Evolutionary conservation across 2,113 vertebrate species (phyloP).

Genomic region (Callaeas wilsoni): DNA sequence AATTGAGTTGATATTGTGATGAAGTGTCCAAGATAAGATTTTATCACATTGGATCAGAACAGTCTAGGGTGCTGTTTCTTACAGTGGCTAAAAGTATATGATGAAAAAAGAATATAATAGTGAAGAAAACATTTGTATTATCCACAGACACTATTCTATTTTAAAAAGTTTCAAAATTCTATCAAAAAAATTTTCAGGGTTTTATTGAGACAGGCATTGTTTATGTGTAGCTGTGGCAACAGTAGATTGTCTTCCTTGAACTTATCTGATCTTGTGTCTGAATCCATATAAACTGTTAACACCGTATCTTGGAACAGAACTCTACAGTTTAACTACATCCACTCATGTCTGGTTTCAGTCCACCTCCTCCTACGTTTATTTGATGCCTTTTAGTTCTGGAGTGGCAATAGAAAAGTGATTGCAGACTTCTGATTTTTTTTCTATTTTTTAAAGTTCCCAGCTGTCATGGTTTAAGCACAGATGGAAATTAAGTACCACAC

Average conservation of each 20-base stretch:
- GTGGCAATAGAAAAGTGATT: background rate
- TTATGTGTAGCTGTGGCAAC: background rate
- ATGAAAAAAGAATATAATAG: background rate
- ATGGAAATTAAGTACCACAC: background rate
- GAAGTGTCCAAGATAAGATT: background rate
- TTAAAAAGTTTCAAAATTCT: background rate
- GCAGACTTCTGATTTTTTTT: background rate
- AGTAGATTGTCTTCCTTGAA: background rate
- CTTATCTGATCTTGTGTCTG: background rate
- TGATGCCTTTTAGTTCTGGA: background rate
- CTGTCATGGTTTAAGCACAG: background rate
- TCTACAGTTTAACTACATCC: background rate
- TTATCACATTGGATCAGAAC: background rate
- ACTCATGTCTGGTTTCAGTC: background rate
- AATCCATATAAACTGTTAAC: background rate
- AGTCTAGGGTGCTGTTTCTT: background rate
- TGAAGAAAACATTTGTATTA: background rate
- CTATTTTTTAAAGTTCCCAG: background rate
- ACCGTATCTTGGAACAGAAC: background rate
- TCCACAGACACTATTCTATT: background rate
- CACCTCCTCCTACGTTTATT: background rate
- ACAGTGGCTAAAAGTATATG: background rate
- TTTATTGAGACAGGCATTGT: background rate
- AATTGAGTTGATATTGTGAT: background rate
- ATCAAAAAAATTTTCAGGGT: background rate